These are phyloP conservation scores for Colossoma macropomum DNA, from an alignment of 2,113 vertebrate species.

Conservation along the genomic window DNA sequence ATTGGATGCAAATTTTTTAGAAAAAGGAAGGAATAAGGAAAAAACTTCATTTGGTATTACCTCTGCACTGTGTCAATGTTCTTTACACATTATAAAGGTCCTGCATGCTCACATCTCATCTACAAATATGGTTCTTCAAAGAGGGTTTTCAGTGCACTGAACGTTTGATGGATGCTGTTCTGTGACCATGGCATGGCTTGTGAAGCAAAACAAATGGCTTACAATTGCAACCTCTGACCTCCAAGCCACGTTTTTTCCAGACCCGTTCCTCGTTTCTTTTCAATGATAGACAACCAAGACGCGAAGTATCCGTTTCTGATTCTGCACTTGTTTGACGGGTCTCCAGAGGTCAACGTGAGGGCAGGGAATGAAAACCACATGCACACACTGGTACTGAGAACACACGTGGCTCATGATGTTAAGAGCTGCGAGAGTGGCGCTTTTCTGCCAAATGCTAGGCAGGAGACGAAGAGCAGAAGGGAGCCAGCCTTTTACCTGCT, in stretches of 20 bases:
- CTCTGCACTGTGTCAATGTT: too few species aligned
- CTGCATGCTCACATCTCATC: too few species aligned
- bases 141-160: not conserved
- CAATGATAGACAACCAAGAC: constrained; percentile 34
- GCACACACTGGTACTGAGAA: not conserved
- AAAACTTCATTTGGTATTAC: too few species aligned
- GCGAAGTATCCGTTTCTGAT: not conserved
- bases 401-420: not conserved
- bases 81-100: too few species aligned
- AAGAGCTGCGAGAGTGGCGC: not conserved
- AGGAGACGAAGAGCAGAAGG: not conserved
- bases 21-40: too few species aligned
- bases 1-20: too few species aligned
- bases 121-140: too few species aligned
- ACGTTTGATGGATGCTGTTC: not conserved
- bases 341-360: constrained; percentile 21
- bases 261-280: not conserved
- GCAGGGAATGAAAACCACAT: constrained; percentile 27
- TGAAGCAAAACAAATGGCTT: constrained; percentile 7
- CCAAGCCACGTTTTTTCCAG: not conserved
- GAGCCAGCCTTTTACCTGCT: not conserved
- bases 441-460: not conserved
- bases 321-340: constrained; percentile 30
- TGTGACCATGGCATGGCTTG: not conserved
- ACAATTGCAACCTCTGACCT: not conserved